Percentiles rank a stretch among this genome's conserved stretches.
Conservation (phyloP, 2,797 vertebrate species). For the Hydrocynus forskahlii region DNA sequence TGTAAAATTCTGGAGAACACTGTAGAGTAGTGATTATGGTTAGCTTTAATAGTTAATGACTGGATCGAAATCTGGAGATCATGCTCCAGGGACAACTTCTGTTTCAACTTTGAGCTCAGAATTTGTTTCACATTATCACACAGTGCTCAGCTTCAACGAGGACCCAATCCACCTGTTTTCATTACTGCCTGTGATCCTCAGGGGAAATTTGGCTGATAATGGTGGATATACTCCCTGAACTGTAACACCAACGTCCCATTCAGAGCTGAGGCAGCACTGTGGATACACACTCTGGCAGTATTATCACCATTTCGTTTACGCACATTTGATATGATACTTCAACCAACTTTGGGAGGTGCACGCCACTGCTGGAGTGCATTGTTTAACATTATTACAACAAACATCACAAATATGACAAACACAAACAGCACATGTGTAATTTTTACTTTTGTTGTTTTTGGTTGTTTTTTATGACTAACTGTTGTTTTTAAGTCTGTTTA, state of each 20-base stretch:
- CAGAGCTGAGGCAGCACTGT: not conserved
- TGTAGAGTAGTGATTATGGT: too few relatives aligned
- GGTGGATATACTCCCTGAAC: not conserved
- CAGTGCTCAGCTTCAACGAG: not conserved
- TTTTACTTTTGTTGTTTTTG: not conserved
- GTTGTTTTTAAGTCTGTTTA: not conserved
- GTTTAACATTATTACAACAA: too few relatives aligned
- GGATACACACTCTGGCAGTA: not conserved
- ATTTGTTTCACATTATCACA: not conserved
- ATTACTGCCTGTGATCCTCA: not conserved
- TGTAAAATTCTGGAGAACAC: too few relatives aligned
- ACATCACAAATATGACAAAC: not conserved
- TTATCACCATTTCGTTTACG: not conserved
- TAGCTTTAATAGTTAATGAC: too few relatives aligned
- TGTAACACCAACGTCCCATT: not conserved
- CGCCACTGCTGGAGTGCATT: too few relatives aligned
- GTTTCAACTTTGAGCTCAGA: not conserved
- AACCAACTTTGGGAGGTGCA: not conserved
- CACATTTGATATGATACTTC: not conserved
- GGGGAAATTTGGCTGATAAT: constrained; percentile 12
- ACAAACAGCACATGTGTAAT: too few relatives aligned
- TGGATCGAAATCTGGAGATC: not conserved
- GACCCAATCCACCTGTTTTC: not conserved
- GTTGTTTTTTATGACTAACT: not conserved
- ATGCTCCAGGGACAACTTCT: not conserved